phyloP scores from a whole-genome alignment of 2,797 vertebrate genomes.

The Anomalospiza imberbis region DNA sequence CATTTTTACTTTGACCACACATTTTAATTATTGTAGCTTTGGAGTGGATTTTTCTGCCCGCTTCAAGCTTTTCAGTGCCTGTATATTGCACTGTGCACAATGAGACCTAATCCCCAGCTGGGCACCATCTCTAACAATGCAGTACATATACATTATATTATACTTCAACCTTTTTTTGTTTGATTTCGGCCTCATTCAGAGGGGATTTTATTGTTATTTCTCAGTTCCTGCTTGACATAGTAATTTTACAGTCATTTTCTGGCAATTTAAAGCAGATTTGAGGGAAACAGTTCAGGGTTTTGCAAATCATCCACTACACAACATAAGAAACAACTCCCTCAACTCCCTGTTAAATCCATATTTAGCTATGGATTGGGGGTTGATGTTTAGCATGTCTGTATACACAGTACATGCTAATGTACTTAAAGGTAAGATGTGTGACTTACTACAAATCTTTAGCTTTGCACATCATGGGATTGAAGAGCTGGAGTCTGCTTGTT shows the following conservation, averaged over 20 bases:
- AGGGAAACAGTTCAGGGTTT: background rate
- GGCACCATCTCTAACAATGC: background rate
- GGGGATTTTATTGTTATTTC: background rate
- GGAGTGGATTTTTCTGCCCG: background rate
- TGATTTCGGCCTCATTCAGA: background rate
- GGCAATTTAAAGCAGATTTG: background rate
- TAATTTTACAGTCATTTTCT: background rate
- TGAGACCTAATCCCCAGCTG: background rate
- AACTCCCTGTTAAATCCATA: too few species aligned
- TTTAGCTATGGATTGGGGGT: background rate
- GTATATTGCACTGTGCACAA: background rate
- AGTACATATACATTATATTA: background rate
- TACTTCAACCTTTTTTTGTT: background rate
- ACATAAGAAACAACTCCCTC: background rate
- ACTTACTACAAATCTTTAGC: background rate
- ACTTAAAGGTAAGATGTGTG: background rate
- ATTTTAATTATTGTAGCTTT: background rate
- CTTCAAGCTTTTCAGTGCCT: background rate
- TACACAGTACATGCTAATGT: background rate
- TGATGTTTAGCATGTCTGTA: background rate
- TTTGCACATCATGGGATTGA: background rate
- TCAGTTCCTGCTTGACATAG: background rate
- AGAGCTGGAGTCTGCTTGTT: background rate
- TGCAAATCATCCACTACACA: background rate
- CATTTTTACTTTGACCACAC: background rate